These are phyloP conservation scores for Cephus cinctus DNA, from an alignment of 1,140 invertebrate genomes.

Conservation along the genomic window DNA sequence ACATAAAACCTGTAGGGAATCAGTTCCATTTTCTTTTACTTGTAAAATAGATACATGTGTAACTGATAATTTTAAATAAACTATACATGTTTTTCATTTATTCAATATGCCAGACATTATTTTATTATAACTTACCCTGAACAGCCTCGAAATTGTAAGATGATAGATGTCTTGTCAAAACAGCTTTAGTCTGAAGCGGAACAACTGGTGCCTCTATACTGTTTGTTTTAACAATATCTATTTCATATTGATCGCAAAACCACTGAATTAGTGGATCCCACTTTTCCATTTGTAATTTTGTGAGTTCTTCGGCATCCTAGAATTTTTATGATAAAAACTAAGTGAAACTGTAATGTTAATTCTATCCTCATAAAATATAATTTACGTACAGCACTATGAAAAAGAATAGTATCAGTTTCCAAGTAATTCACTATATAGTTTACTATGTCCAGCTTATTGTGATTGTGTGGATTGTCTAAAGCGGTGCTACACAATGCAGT, in stretches of 20 bases:
- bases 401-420: constrained; percentile 85
- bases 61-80: constrained; percentile 9
- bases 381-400: constrained; percentile 68
- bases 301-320: constrained; percentile 73
- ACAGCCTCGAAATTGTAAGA: constrained; percentile 77
- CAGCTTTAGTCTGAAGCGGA: constrained; percentile 64
- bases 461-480: constrained; percentile 86
- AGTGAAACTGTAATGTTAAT: too few species aligned
- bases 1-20: constrained; percentile 71
- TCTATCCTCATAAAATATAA: too few species aligned
- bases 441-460: constrained; percentile 74
- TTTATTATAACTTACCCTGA: constrained; percentile 62
- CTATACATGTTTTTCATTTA: constrained; percentile 7
- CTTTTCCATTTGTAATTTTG: constrained; percentile 72
- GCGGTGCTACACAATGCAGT: constrained; percentile 87
- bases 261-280: constrained; percentile 90
- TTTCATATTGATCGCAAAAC: constrained; percentile 79
- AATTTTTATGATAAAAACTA: constrained; percentile 16
- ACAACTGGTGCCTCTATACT: constrained; percentile 68
- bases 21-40: constrained; percentile 11
- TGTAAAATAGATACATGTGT: too few species aligned
- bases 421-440: constrained; percentile 79
- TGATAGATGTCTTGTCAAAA: constrained; percentile 69
- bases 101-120: constrained; percentile 5
- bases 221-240: constrained; percentile 70